Conservation (phyloP, 1,140 invertebrate genomes). For the Streblospio benedicti region DNA sequence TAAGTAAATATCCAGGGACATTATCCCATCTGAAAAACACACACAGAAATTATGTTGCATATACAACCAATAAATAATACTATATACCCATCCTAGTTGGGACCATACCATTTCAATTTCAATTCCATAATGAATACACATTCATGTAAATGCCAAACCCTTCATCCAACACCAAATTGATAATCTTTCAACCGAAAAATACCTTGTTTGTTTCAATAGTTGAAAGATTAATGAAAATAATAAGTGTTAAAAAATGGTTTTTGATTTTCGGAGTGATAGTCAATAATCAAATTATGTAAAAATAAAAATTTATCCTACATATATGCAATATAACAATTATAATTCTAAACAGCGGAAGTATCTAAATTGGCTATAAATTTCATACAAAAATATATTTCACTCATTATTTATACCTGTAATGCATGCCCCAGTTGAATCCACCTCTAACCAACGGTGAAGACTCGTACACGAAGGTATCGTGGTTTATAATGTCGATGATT, state of each 20-base stretch:
- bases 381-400: constrained; percentile 72
- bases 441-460: constrained; percentile 51
- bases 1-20: constrained; percentile 20
- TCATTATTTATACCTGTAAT: too few relatives aligned
- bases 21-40: constrained; percentile 43
- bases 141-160: too few relatives aligned
- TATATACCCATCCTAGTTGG: too few relatives aligned
- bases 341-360: constrained; percentile 87
- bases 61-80: constrained; percentile 31
- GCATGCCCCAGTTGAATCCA: constrained; percentile 95
- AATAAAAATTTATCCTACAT: constrained; percentile 84
- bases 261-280: too few relatives aligned
- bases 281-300: constrained; percentile 86
- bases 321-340: constrained; percentile 69
- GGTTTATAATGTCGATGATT: constrained; percentile 96
- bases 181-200: too few relatives aligned
- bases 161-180: too few relatives aligned
- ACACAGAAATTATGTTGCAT: constrained; percentile 44
- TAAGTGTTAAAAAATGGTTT: too few relatives aligned
- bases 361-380: constrained; percentile 90
- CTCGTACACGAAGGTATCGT: constrained; percentile 94
- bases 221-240: too few relatives aligned
- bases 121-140: too few relatives aligned
- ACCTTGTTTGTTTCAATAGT: too few relatives aligned
- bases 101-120: too few relatives aligned